Conservation (phyloP, 53 echinoderm and acorn worm genomes). For the Crossaster papposus region DNA sequence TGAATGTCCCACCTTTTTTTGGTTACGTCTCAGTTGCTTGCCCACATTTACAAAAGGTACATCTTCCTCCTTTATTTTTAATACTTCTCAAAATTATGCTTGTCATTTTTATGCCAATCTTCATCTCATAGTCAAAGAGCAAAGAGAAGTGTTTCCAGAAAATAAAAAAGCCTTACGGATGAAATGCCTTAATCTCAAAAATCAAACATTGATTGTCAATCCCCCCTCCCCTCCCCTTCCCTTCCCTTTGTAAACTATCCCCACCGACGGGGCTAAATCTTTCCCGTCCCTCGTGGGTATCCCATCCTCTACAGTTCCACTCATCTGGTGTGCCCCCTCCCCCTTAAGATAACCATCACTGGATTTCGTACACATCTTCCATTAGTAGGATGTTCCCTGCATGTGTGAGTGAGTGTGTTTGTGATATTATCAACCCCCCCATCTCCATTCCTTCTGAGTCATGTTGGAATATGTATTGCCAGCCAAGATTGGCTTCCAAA, state of each 20-base stretch:
- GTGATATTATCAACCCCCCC: neutral
- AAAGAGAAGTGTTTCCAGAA: neutral
- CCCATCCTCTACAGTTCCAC: neutral
- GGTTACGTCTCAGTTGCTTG: no score
- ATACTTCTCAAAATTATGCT: no score
- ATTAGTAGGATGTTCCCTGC: constrained; percentile 26
- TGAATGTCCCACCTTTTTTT: no score
- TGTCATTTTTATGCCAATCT: no score
- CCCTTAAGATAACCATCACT: constrained; percentile 41
- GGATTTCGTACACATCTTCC: constrained; percentile 35
- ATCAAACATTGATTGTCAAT: neutral
- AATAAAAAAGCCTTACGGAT: neutral
- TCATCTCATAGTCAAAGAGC: no score
- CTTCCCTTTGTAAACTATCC: neutral
- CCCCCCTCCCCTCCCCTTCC: neutral
- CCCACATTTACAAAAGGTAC: no score
- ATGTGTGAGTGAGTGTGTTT: neutral
- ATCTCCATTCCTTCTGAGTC: constrained; percentile 1
- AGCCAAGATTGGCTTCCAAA: neutral
- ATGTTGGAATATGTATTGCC: constrained; percentile 29
- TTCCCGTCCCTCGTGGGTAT: constrained; percentile 10
- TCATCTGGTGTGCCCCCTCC: neutral
- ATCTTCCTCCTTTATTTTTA: no score
- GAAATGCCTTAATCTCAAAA: neutral
- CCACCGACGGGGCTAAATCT: neutral